These are phyloP conservation scores for Keiferia lycopersicella DNA, from an alignment of 2,888 invertebrate species.

Conservation along the genomic window DNA sequence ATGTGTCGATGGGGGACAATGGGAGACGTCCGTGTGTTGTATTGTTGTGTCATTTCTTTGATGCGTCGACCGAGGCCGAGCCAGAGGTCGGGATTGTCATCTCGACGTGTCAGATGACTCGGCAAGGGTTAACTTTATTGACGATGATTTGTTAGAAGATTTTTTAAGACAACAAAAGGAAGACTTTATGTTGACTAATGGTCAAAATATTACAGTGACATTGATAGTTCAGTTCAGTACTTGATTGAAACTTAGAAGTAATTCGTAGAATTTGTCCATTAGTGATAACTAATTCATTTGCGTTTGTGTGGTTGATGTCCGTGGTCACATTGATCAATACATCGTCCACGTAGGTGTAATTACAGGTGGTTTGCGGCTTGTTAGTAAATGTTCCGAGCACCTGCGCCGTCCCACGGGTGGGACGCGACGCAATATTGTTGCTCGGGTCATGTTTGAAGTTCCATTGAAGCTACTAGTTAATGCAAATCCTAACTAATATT, in stretches of 20 bases:
- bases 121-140: slow-evolving; percentile 13
- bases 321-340: slow-evolving; percentile 31
- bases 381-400: slow-evolving; percentile 38
- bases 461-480: not conserved
- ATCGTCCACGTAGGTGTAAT: slow-evolving; percentile 30
- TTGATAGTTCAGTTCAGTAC: not conserved
- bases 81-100: slow-evolving; percentile 10
- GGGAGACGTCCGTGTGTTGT: not conserved
- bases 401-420: not conserved
- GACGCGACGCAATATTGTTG: not conserved
- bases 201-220: not conserved
- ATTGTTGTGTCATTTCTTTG: slow-evolving; percentile 41
- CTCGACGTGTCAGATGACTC: slow-evolving; percentile 14
- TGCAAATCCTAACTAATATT: not conserved
- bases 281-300: not conserved
- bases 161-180: not conserved
- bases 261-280: not conserved
- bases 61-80: slow-evolving; percentile 7
- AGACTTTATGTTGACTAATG: not conserved
- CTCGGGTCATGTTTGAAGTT: not conserved
- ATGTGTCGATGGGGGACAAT: slow-evolving; percentile 47
- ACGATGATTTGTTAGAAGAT: slow-evolving; percentile 14
- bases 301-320: slow-evolving; percentile 5
- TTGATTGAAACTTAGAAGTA: not conserved
- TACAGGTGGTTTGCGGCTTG: slow-evolving; percentile 34